phyloP scores from a whole-genome alignment of 2,797 vertebrate genomes.

The Valencia hispanica region DNA sequence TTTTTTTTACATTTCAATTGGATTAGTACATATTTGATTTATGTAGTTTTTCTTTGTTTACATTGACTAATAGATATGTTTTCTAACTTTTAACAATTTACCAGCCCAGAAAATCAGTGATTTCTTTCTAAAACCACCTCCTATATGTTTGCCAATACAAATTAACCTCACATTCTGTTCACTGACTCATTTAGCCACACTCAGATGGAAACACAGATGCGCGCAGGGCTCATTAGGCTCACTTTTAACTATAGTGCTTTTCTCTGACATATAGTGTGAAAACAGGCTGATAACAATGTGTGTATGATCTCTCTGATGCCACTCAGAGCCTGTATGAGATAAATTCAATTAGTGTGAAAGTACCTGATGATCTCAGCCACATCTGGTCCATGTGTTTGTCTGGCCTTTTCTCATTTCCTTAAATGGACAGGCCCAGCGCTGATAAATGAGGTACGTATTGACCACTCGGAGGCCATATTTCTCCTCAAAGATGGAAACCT shows the following conservation, averaged over 20 bases:
- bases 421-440: slow-evolving; percentile 85
- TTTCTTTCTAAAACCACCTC: slow-evolving; percentile 67
- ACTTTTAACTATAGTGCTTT: slow-evolving; percentile 33
- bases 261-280: slow-evolving; percentile 76
- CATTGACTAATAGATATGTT: no score
- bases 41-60: not conserved
- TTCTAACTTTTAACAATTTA: no score
- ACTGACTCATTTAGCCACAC: slow-evolving; percentile 49
- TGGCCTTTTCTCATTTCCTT: slow-evolving; percentile 91
- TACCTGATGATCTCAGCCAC: slow-evolving; percentile 83
- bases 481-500: slow-evolving; percentile 88
- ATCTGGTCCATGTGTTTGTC: slow-evolving; percentile 89
- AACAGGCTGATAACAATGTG: slow-evolving; percentile 82
- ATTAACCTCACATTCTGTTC: slow-evolving; percentile 35
- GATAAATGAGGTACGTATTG: slow-evolving; percentile 90
- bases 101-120: slow-evolving; percentile 55
- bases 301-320: slow-evolving; percentile 81
- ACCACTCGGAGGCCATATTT: slow-evolving; percentile 87
- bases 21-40: not conserved
- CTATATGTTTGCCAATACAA: slow-evolving; percentile 40
- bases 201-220: slow-evolving; percentile 33
- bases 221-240: slow-evolving; percentile 41
- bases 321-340: slow-evolving; percentile 80
- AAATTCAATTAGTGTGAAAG: slow-evolving; percentile 89
- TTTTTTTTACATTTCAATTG: not conserved